Base-by-base conservation (phyloP, 2,797 vertebrate species). In the Tangara arthus region DNA sequence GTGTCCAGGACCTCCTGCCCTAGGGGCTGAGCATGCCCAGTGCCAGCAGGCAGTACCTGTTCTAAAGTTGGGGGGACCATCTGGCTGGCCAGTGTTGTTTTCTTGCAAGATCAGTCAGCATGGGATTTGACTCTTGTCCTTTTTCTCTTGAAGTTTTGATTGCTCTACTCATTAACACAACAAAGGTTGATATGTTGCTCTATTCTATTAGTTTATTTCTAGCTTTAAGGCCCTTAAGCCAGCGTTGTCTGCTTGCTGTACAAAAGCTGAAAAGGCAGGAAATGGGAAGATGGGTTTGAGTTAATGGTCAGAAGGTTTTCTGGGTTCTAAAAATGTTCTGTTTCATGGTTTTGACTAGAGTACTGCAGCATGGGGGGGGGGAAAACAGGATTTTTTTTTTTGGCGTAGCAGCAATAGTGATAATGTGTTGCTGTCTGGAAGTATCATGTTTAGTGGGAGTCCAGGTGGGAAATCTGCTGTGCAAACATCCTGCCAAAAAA, bases 11-110 rank as follows among this genome's bases (percentile, higher is more conserved):
- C 15, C 6, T 21, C 81, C 42, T 88, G 46, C 22, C 69, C 39
- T 17, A 32, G 26, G 46, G 35, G 18, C 42, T 65, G 23, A 3
- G 9, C 42, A 16, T 3, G 0, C 32, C 13, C 0, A 1, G 18
- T 14, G 41, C 26, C 16, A 73, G 27, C 39, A 79, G 39, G 17
- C 35, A 39, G 21, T 22, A 66, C 26, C 3, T 66, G 4, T 22
- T 59, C 46, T 27, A 24, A 60, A 70, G 26, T 28, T 63, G 41
- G 44, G 78, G 50, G 37, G 15, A 44, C 12, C 5, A 44, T 14
- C 4, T 76, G 14, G 49, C 24, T 68, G 35, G 68, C 35, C 3
- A 41, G 15, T 41, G 39, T 24, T 52, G 30, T 44, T 83, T 86
- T 82, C 32, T 53, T 53, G 30, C 26, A 76, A 56, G 32, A 41